These are phyloP conservation scores for Holacanthella duospinosa DNA, from an alignment of 2,888 invertebrate species.

Conservation along the genomic window DNA sequence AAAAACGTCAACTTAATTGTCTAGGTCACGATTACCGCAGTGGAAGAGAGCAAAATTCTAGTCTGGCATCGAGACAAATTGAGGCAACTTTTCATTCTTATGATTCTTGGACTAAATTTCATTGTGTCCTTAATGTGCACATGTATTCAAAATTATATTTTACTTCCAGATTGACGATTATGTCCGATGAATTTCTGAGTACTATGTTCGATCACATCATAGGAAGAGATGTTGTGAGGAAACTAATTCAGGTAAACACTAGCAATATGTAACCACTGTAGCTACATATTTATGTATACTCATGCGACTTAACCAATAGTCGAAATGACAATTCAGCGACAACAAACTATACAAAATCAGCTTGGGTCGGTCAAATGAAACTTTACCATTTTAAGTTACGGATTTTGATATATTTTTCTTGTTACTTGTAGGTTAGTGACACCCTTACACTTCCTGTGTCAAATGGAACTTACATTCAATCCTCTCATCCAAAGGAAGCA, in stretches of 20 bases:
- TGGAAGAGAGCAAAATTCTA: conserved; percentile 71
- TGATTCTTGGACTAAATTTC: not conserved
- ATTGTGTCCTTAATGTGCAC: not conserved
- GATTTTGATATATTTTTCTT: not conserved
- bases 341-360: too few species aligned
- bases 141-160: too few species aligned
- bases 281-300: too few species aligned
- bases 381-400: not conserved
- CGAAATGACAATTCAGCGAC: too few species aligned
- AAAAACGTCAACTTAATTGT: too few species aligned
- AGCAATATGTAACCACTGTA: too few species aligned
- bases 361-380: too few species aligned
- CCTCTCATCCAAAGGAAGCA: not conserved
- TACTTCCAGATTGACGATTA: conserved; percentile 70
- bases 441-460: not conserved
- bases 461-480: not conserved
- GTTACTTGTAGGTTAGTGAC: conserved; percentile 3
- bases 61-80: conserved; percentile 79
- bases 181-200: conserved; percentile 60
- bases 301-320: too few species aligned
- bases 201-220: conserved; percentile 77
- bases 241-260: conserved; percentile 73
- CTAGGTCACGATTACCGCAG: conserved; percentile 73
- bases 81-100: too few species aligned
- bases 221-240: conserved; percentile 73